These are phyloP conservation scores for Halocynthia roretzi DNA, from an alignment of 23 tunicate genomes.

Conservation along the genomic window DNA sequence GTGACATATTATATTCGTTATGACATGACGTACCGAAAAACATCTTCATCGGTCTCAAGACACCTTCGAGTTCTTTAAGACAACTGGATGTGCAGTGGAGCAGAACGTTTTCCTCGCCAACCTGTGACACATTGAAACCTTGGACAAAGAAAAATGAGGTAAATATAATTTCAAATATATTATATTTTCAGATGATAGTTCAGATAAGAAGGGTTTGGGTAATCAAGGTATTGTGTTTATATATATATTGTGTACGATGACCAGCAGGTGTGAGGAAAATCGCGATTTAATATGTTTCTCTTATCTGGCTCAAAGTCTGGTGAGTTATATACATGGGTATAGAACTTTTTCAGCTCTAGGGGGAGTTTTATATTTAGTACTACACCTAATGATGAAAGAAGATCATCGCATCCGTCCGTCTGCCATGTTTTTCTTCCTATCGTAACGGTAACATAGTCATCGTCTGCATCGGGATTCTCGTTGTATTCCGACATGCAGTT, in stretches of 20 bases:
- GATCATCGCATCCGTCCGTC: slow-evolving; percentile 21
- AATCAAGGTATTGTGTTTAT: too few relatives aligned
- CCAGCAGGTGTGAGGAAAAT: too few relatives aligned
- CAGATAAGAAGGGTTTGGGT: too few relatives aligned
- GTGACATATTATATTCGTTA: too few relatives aligned
- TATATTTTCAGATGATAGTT: too few relatives aligned
- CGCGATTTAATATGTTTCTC: too few relatives aligned
- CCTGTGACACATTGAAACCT: slow-evolving; percentile 7
- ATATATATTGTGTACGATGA: too few relatives aligned
- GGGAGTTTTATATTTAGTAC: too few relatives aligned
- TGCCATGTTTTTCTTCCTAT: slow-evolving; percentile 26
- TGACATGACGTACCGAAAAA: slow-evolving; percentile 19
- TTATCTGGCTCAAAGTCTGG: too few relatives aligned
- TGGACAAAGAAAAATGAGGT: not conserved
- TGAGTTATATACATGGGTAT: too few relatives aligned
- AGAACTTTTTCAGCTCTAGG: too few relatives aligned
- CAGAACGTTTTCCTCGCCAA: slow-evolving; percentile 5
- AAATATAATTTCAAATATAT: too few relatives aligned
- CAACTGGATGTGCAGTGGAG: slow-evolving; percentile 11
- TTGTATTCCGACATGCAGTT: slow-evolving; percentile 9
- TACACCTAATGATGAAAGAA: slow-evolving; percentile 18
- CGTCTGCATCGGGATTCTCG: not conserved
- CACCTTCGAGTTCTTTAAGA: not conserved
- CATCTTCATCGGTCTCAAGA: not conserved
- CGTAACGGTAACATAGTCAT: not conserved